A percentile compares a stretch with the other conserved stretches of the same genome.
phyloP scores from a whole-genome alignment of 37 sponge, comb jelly and placozoan genomes.

The Tethya wilhelma region DNA sequence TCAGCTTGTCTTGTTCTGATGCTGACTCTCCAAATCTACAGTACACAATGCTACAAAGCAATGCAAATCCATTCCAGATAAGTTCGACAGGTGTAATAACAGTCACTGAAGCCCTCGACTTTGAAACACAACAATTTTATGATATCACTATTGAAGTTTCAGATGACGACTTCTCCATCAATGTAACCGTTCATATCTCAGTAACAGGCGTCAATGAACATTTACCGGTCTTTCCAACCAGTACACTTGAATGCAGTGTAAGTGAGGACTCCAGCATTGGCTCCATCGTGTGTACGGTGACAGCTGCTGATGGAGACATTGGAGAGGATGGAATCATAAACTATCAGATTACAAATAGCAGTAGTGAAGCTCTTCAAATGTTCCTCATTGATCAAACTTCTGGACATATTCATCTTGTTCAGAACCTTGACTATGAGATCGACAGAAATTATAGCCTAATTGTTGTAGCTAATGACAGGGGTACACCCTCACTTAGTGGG shows the following conservation, averaged over 20 bases:
- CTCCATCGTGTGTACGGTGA: neutral
- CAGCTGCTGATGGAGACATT: neutral
- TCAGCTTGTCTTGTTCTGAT: neutral
- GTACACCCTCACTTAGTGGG: neutral
- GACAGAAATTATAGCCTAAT: neutral
- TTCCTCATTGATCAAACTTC: neutral
- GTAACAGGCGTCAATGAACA: neutral
- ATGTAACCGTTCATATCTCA: neutral
- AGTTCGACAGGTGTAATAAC: neutral
- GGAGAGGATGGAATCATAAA: neutral
- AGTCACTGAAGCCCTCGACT: neutral
- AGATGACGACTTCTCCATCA: neutral
- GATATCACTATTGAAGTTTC: neutral
- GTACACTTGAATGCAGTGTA: neutral
- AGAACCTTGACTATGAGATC: neutral
- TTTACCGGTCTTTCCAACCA: neutral
- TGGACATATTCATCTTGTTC: neutral
- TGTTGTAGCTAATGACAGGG: neutral
- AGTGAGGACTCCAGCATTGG: neutral
- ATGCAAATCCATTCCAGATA: neutral
- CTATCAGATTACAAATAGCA: neutral
- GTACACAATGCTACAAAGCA: neutral
- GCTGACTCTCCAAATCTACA: neutral
- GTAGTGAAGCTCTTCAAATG: neutral
- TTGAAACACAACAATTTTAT: neutral